phyloP scores from a whole-genome alignment of 2,888 invertebrate species.

The Subacronicta megacephala region DNA sequence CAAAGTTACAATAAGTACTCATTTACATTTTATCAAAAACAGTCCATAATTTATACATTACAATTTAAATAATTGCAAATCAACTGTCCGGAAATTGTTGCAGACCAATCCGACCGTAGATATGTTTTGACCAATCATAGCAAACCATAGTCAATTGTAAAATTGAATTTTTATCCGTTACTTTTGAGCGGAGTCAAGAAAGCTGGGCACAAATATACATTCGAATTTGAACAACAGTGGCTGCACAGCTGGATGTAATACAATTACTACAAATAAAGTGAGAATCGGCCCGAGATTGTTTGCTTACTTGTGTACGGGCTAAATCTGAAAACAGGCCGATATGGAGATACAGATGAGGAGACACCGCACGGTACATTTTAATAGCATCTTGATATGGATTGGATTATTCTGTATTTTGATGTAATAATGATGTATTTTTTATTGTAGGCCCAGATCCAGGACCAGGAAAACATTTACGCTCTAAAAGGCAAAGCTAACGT shows the following conservation, averaged over 20 bases:
- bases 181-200: slow-evolving; percentile 36
- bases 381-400: slow-evolving; percentile 23
- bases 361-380: slow-evolving; percentile 76
- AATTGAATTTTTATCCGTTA: slow-evolving; percentile 46
- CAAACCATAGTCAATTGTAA: slow-evolving; percentile 27
- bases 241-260: slow-evolving; percentile 35
- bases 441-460: slow-evolving; percentile 71
- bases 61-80: rapidly evolving
- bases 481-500: slow-evolving; percentile 72
- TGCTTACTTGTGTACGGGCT: slow-evolving; percentile 9
- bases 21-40: slow-evolving; percentile 17
- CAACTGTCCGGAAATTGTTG: slow-evolving; percentile 2
- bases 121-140: slow-evolving; percentile 31
- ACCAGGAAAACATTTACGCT: slow-evolving; percentile 80
- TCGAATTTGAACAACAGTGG: background rate
- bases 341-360: slow-evolving; percentile 79
- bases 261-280: background rate
- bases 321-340: slow-evolving; percentile 19
- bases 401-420: slow-evolving; percentile 5
- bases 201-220: slow-evolving; percentile 7
- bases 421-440: slow-evolving; percentile 9
- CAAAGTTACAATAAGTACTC: no score
- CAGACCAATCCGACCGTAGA: slow-evolving; percentile 30
- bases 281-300: slow-evolving; percentile 27
- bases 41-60: background rate